Evolutionary conservation across 2,888 invertebrate species (phyloP), one percentile per base, ranked within the genome.

Genomic region (Orthosia gothica): DNA sequence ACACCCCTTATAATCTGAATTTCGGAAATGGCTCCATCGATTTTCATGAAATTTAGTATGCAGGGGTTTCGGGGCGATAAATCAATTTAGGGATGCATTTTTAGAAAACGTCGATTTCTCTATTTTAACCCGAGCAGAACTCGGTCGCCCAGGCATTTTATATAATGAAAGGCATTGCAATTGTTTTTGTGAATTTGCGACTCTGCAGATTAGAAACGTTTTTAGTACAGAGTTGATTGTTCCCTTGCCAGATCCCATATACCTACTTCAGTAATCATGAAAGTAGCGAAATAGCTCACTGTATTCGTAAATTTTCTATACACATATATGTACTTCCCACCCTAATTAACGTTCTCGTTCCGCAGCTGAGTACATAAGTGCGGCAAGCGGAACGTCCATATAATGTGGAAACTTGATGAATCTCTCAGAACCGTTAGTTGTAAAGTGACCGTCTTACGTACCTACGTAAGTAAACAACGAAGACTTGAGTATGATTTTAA

Each of bases 351-450:
- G 40, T 58, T 64, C 76, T 79, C 84, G 87, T 87, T 87, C 79
- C 88, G 82, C 79, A 70, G 69, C 52, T 69, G 58, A 70, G 23
- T 55, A 70, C 79, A 65, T 72, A 62, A 76, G 76, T 40, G 71
- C 82, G n/a, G 55, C 23, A 32, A 87, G 86, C 91, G 87, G 87
- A 83, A 90, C 89, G 89, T 82, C 70, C 76, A 75, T 69, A 76
- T 62, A 62, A 73, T 63, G 72, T 70, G 66, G 72, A 67, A 85
- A 71, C 82, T 74, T 74, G 64, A 84, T 84, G 71, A 63, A 81
- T 80, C 74, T 81, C 49, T 20, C n/a, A 52, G 58, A 23, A 76
- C 85, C 81, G 82, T 82, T 84, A 81, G 47, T 47, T 52, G 68
- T 71, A 62, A 70, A 79, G n/a, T 83, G 80, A 57, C 74, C 84